Conservation (phyloP, 2,888 invertebrate species). For the Dasypogon diadema region DNA sequence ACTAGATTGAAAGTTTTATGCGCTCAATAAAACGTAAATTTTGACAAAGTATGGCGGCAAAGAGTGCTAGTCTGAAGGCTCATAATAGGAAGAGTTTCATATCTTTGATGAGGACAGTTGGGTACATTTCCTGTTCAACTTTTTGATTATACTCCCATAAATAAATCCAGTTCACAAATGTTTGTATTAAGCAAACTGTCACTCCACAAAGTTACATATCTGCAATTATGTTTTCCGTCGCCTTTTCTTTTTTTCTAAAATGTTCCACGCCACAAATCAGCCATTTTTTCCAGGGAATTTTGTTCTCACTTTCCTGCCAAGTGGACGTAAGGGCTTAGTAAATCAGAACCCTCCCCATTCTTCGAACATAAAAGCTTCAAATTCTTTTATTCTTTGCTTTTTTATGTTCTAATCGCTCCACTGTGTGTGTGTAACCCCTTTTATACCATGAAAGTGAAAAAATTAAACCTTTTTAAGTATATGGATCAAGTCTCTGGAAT, state of each 20-base stretch:
- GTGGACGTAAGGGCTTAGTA: constrained; percentile 24
- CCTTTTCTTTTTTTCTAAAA: constrained; percentile 20
- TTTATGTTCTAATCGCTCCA: constrained; percentile 6
- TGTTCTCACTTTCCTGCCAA: constrained; percentile 32
- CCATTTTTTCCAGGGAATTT: constrained; percentile 19
- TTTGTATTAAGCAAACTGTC: constrained; percentile 27
- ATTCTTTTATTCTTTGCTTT: not conserved
- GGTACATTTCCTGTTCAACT: not conserved
- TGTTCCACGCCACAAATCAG: constrained; percentile 29
- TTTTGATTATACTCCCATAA: not conserved
- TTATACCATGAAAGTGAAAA: constrained; percentile 16
- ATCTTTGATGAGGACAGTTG: not conserved
- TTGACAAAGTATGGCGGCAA: not conserved
- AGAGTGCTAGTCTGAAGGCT: not conserved
- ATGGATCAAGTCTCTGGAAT: constrained; percentile 40
- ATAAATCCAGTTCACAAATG: not conserved
- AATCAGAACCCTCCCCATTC: constrained; percentile 11
- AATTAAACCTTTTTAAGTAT: constrained; percentile 48
- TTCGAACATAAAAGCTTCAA: not conserved
- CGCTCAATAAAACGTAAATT: not conserved
- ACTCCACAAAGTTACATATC: constrained; percentile 33
- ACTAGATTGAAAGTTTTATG: constrained; percentile 18
- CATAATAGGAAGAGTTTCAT: not conserved
- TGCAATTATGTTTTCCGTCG: constrained; percentile 20
- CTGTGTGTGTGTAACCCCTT: constrained; percentile 29